A percentile compares a stretch with the other conserved stretches of the same genome.
phyloP scores from a whole-genome alignment of 2,888 invertebrate species.

The Lobophora halterata region DNA sequence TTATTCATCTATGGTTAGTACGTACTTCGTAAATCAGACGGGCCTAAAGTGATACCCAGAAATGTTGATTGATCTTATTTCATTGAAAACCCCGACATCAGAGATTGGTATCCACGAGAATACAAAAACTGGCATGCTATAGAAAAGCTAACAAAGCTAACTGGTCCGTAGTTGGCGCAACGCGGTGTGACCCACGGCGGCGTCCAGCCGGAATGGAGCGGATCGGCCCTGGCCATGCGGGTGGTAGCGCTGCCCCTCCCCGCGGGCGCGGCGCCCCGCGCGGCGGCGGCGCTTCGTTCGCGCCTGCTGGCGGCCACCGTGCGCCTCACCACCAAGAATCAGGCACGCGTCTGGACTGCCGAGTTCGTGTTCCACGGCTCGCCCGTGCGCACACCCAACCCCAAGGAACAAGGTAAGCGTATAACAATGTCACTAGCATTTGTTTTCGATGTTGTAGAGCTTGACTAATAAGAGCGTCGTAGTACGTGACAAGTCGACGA shows the following conservation, averaged over 20 bases:
- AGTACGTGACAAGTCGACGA: no score
- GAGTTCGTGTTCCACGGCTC: constrained; percentile 94
- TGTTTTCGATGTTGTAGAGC: no score
- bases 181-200: constrained; percentile 95
- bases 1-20: no score
- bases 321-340: constrained; percentile 88
- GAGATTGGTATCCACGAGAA: no score
- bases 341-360: constrained; percentile 91
- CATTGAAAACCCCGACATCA: no score
- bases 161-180: constrained; percentile 82
- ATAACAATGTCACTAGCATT: not conserved
- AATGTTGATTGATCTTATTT: no score
- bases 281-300: constrained; percentile 87
- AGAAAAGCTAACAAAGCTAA: not conserved
- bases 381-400: constrained; percentile 88
- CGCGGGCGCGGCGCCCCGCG: constrained; percentile 64
- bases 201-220: constrained; percentile 95
- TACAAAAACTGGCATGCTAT: no score
- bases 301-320: constrained; percentile 92
- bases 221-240: constrained; percentile 90
- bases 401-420: constrained; percentile 90
- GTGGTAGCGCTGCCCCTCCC: constrained; percentile 88
- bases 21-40: no score
- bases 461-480: no score
- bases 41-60: no score